Base-by-base conservation (phyloP, 2,888 invertebrate genomes). In the Sphaerophoria taeniata region DNA sequence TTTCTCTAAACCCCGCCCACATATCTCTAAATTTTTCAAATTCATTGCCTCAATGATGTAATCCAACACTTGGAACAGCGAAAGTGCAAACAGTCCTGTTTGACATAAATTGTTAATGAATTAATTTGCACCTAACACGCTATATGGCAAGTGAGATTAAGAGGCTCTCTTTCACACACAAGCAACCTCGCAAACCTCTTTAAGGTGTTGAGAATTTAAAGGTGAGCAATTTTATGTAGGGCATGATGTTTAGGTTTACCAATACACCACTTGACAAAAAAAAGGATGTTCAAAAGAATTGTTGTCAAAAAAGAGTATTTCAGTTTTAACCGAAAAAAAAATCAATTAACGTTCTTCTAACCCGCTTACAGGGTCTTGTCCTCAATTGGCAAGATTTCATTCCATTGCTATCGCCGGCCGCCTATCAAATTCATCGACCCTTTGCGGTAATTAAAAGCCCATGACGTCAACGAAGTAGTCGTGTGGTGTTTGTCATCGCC, bases 381-480 rank as follows among this genome's bases (percentile, higher is more conserved):
- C 39, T 58, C 2, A 67, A 55, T 47, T 74, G 73, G 53, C 39
- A 45, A 31, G 14, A 43, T 65, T 73, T 69, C 9, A 39, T 60
- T 69, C 39, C 33, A 34, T 55, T 55, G 43, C 60, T 24, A 47
- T 69, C 47, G 56, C 47, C 49, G 55, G 56, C 47, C 49, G 55
- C 47, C 49, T 63, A 51, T 58, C 75, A 65, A 76, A 76, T 71
- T 76, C 76, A 81, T 70, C 75, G 63, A 56, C 75, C 65, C 58
- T 60, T 24, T 24, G 45, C 16, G 63, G 51, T 76, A 81, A 75
- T 75, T 76, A 75, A 58, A 76, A 4, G 71, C 58, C 74, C 81
- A 71, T 81, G 81, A 81, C 81, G 81, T 81, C 75, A 76, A 73
- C 73, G 9, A 9, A 39, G 45, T 60, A 58, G 36, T 24, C 24